Percentiles rank a stretch among this genome's conserved stretches.
Conservation (phyloP, 2,888 invertebrate species). For the Glyphotaelius pellucidus region DNA sequence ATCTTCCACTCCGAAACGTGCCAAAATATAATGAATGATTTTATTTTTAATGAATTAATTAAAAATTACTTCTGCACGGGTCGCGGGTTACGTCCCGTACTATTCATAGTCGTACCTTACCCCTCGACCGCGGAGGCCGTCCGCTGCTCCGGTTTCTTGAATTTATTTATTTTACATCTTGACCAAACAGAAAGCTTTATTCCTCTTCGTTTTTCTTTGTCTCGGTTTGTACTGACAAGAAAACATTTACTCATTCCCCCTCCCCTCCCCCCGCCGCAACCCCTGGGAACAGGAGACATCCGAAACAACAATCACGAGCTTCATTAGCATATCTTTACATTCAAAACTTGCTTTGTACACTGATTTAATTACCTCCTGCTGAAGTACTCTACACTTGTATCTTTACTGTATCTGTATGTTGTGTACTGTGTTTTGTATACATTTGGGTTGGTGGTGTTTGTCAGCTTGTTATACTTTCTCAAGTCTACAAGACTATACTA, state of each 20-base stretch:
- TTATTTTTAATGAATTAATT: no score
- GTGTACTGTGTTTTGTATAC: neutral
- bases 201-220: conserved; percentile 26
- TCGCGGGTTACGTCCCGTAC: no score
- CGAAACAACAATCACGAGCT: conserved; percentile 40
- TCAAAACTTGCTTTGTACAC: conserved; percentile 41
- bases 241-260: conserved; percentile 36
- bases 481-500: neutral
- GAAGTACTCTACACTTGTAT: neutral
- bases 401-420: neutral
- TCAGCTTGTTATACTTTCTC: neutral
- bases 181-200: conserved; percentile 52
- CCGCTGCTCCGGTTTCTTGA: conserved; percentile 4
- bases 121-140: no score
- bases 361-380: conserved; percentile 43
- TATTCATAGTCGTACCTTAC: no score
- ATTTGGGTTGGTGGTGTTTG: neutral
- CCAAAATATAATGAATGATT: no score
- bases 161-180: conserved; percentile 48
- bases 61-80: no score
- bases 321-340: conserved; percentile 48
- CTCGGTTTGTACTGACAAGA: conserved; percentile 34
- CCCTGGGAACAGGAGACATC: conserved; percentile 17
- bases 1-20: no score
- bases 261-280: neutral